Percentiles rank a stretch among this genome's conserved stretches.
Conservation (phyloP, 2,888 invertebrate genomes). For the Ophioninae sp. region DNA sequence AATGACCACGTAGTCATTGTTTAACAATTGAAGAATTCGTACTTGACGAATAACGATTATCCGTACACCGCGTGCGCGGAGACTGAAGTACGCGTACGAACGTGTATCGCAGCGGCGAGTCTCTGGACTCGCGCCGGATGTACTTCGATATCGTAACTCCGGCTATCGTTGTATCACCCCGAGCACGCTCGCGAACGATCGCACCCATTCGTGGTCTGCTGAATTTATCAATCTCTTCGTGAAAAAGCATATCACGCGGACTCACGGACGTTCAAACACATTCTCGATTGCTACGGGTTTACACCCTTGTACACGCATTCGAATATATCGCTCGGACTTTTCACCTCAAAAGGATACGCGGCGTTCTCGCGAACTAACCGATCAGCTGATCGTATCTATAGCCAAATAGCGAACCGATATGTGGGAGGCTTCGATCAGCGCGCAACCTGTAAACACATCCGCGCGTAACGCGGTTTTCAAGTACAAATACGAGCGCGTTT, state of each 20-base stretch:
- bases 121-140: conserved; percentile 33
- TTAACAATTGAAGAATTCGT: neutral
- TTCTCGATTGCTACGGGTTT: no score
- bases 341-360: neutral
- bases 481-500: neutral
- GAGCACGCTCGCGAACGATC: conserved; percentile 1
- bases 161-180: conserved; percentile 29
- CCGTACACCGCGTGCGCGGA: neutral
- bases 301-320: neutral
- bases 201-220: neutral
- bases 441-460: neutral
- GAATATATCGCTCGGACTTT: neutral
- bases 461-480: neutral
- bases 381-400: neutral
- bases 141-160: conserved; percentile 37
- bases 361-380: neutral
- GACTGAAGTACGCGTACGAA: neutral
- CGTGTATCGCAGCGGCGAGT: neutral
- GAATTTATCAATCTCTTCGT: neutral
- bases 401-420: no score
- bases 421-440: neutral
- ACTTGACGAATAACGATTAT: neutral
- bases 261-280: no score
- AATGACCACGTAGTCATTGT: conserved; percentile 19
- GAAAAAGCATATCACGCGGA: neutral